These are phyloP conservation scores for Lepidurus couesii DNA, from an alignment of 1,140 invertebrate species.

Conservation along the genomic window DNA sequence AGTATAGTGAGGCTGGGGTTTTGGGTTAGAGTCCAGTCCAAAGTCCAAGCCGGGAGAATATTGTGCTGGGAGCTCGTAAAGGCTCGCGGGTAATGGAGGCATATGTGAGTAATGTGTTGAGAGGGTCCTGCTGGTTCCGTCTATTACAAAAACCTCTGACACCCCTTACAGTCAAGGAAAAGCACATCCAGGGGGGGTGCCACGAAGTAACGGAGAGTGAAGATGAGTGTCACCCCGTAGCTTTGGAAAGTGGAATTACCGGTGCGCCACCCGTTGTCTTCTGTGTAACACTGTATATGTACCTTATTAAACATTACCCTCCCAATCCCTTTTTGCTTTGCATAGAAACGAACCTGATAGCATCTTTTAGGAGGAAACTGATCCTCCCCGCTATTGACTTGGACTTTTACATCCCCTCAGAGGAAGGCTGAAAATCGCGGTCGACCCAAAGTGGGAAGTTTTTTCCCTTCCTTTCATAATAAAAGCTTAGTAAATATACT, in stretches of 20 bases:
- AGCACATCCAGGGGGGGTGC: not conserved
- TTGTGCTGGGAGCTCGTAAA: conserved; percentile 7
- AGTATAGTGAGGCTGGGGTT: not conserved
- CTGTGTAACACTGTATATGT: not conserved
- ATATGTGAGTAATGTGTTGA: conserved; percentile 22
- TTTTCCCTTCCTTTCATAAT: not conserved
- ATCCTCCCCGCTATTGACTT: too few relatives aligned
- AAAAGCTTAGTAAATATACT: not conserved
- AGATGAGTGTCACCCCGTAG: conserved; percentile 10
- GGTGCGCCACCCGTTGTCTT: conserved; percentile 5
- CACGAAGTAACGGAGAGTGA: conserved; percentile 14
- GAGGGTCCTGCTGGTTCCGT: conserved; percentile 1
- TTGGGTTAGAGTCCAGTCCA: not conserved
- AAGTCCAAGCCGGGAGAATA: conserved; percentile 8
- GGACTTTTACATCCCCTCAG: not conserved
- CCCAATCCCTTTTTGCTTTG: not conserved
- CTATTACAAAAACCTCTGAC: not conserved
- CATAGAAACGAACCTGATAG: not conserved
- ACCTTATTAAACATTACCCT: not conserved
- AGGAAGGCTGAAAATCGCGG: not conserved
- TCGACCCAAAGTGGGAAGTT: not conserved
- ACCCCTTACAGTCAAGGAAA: conserved; percentile 9
- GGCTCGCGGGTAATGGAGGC: conserved; percentile 3
- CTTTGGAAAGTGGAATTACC: conserved; percentile 15
- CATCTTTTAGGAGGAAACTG: not conserved